Conservation (phyloP, 2,888 invertebrate species). For the Drosophila macrothrix region DNA sequence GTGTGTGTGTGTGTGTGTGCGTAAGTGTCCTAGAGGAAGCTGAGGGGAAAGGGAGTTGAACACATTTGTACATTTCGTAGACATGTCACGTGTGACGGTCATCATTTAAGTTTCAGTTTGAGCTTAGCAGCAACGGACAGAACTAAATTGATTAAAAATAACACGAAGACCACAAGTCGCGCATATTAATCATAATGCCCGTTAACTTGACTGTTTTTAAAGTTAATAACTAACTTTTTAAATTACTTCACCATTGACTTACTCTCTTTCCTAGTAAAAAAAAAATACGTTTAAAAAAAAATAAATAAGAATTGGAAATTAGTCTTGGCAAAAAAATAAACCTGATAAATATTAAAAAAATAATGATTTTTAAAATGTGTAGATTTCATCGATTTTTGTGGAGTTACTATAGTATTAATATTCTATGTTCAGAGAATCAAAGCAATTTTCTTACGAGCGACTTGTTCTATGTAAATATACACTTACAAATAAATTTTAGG, state of each 20-base stretch:
- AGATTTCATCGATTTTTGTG: neutral
- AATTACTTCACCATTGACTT: neutral
- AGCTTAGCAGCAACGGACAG: slow-evolving; percentile 48
- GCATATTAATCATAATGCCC: slow-evolving; percentile 50
- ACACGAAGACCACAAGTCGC: slow-evolving; percentile 54
- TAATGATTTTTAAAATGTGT: neutral
- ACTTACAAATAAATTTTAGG: neutral
- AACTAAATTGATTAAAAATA: slow-evolving; percentile 81
- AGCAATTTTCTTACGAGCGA: neutral
- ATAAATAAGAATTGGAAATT: neutral
- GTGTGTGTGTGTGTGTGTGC: slow-evolving; percentile 8
- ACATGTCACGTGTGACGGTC: slow-evolving; percentile 71
- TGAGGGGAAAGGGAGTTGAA: neutral
- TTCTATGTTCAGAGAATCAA: neutral
- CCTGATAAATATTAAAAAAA: neutral
- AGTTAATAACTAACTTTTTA: neutral
- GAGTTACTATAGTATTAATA: neutral
- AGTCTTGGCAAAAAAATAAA: neutral
- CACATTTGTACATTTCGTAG: slow-evolving; percentile 53
- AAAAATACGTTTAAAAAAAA: neutral
- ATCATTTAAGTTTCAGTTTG: slow-evolving; percentile 71
- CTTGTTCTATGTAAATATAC: neutral
- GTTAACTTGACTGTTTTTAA: slow-evolving; percentile 3
- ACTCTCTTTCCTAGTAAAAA: neutral
- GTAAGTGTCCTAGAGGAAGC: slow-evolving; percentile 8